Base-by-base conservation (phyloP, 2,797 vertebrate genomes). In the Myotis pilosus region DNA sequence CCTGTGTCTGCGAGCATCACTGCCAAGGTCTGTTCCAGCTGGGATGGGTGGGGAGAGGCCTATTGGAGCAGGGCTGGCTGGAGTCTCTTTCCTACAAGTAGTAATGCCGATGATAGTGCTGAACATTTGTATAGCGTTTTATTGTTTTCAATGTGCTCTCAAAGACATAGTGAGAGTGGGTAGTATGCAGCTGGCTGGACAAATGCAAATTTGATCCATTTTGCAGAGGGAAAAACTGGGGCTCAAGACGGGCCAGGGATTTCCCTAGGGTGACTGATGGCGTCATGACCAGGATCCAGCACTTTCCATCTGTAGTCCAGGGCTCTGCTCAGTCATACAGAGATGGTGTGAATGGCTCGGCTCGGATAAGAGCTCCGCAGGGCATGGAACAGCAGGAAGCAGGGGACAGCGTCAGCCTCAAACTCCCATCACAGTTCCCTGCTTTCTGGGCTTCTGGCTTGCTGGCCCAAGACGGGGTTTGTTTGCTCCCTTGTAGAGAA, bases 11-110 rank as follows among this genome's bases (percentile, higher is more conserved):
- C 0, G 19, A 41, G n/a, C 28, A n/a, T 55, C 38, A 2, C n/a
- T 91, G 90, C 94, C 90, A 83, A 47, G 13, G 69, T 93, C 69
- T 76, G 28, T 4, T 57, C 71, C 87, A 90, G 87, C 79, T 86
- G 87, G 85, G 53, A 33, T 8, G 25, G 55, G 33, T 47, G 36
- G 80, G 33, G 74, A 64, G 69, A 91, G 30, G 25, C 23, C 64
- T 91, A 6, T 36, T 36, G 53, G 30, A 30, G 36, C 23, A 28
- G 74, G 33, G 47, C 38, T 69, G 25, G 16, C 81, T 79, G 25
- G 28, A 62, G 13, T 38, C 51, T 90, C 57, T 57, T 72, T 94
- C 74, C 57, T 28, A 44, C 69, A 33, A 36, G 30, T 4, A 60
- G 57, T 75, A 23, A 62, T 28, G 25, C 64, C 20, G 20, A 0